Evolutionary conservation across 2,888 invertebrate species (phyloP), one percentile per base, ranked within the genome.

Genomic region (Ophion obscuratus): DNA sequence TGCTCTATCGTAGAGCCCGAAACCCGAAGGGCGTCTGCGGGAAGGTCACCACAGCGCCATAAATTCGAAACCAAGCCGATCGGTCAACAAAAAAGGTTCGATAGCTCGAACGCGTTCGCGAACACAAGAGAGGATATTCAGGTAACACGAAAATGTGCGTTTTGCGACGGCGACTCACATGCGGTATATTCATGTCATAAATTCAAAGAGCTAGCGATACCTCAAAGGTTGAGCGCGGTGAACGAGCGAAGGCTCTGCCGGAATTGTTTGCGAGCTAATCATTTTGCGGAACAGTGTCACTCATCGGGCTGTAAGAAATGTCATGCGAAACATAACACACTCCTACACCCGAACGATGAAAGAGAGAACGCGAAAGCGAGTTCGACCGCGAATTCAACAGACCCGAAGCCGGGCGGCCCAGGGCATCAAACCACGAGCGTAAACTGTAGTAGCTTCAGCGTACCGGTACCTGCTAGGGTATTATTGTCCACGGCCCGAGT

Each of bases 1-100:
- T 85, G 85, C 36, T 47, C 61, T 20, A 74, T 85, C 59, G 62
- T 84, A 14, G 84, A 71, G n/a, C 70, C 77, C 10, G 81, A 81
- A 27, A 36, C 53, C 20, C 40, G 11, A 27, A 73, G 64, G 31
- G 14, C 14, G 6, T 66, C 31, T 4, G 31, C 31, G 4, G 31
- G 31, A 31, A 31, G 31, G 31, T 31, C 31, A 4, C 31, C 31
- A 31, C 31, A 31, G 31, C 31, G 31, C 31, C 31, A 31, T 31
- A 31, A 31, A 31, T 31, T 31, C 31, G 31, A 4, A 31, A 31
- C 31, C 31, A 31, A 31, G 31, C 31, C 4, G 31, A 31, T 31
- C 31, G 31, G 31, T 4, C 31, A 31, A 31, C 31, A 31, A 31
- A 31, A 31, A 31, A 31, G 31, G 31, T 31, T 4, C 31, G 31